Percentiles rank a stretch among this genome's conserved stretches.
phyloP scores from a whole-genome alignment of 2,888 invertebrate genomes.

The Periphyllus acericola region DNA sequence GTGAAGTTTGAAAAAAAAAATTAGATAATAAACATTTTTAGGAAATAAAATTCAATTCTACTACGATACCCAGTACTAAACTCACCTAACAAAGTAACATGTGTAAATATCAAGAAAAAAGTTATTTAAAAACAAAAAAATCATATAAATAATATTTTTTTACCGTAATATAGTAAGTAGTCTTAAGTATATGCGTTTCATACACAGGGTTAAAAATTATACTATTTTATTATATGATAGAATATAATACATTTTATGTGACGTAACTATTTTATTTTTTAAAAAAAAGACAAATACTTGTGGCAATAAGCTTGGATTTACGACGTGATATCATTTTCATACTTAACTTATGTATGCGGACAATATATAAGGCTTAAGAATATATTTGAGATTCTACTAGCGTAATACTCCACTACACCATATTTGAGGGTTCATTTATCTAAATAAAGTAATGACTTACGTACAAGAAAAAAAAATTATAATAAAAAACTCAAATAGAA shows the following conservation, averaged over 20 bases:
- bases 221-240: neutral
- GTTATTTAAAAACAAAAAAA: too few relatives aligned
- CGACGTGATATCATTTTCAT: neutral
- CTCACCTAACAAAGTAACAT: too few relatives aligned
- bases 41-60: too few relatives aligned
- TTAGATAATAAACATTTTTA: too few relatives aligned
- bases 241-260: neutral
- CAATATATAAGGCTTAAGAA: conserved; percentile 4
- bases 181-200: too few relatives aligned
- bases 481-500: neutral
- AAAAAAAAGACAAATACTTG: neutral
- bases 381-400: neutral
- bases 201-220: neutral
- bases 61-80: too few relatives aligned
- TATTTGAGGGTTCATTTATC: conserved; percentile 13
- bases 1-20: too few relatives aligned
- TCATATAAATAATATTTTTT: too few relatives aligned
- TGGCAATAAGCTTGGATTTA: neutral
- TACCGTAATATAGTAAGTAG: too few relatives aligned
- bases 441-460: neutral
- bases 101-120: too few relatives aligned
- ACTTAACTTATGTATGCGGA: neutral
- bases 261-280: neutral
- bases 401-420: neutral
- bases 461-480: neutral